These are phyloP conservation scores for Ips typographus DNA, from an alignment of 1,140 invertebrate genomes.

Conservation along the genomic window DNA sequence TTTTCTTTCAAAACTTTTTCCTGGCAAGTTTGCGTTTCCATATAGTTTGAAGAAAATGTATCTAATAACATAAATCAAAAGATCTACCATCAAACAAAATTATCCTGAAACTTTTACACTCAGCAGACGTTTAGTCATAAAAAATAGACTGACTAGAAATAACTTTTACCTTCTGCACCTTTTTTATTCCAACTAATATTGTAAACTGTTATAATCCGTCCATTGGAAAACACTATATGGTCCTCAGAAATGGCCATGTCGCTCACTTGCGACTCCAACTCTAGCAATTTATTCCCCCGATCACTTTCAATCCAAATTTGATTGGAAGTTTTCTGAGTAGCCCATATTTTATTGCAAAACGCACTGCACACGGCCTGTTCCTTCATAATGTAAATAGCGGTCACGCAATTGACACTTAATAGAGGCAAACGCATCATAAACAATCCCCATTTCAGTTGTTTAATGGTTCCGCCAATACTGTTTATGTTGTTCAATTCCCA, in stretches of 20 bases:
- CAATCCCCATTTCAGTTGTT: constrained; percentile 74
- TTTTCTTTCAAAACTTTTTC: no score
- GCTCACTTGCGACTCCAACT: constrained; percentile 54
- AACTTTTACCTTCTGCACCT: neutral
- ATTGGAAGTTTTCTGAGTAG: constrained; percentile 68
- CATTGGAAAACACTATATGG: constrained; percentile 79
- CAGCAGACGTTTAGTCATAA: no score
- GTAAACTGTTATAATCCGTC: constrained; percentile 56
- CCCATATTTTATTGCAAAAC: constrained; percentile 70
- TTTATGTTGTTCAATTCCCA: constrained; percentile 70
- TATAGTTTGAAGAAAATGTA: no score
- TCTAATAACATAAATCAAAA: no score
- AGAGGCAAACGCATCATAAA: constrained; percentile 67
- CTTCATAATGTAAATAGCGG: constrained; percentile 81
- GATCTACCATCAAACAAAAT: neutral
- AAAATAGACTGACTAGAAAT: neutral
- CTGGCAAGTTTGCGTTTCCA: no score
- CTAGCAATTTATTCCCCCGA: constrained; percentile 36
- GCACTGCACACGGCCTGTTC: constrained; percentile 79
- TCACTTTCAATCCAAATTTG: constrained; percentile 63
- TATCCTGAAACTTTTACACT: no score
- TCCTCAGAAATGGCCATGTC: constrained; percentile 75
- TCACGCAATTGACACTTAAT: constrained; percentile 82
- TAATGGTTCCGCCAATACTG: constrained; percentile 68
- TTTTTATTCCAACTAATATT: constrained; percentile 47